A percentile compares a stretch with the other conserved stretches of the same genome.
Evolutionary conservation across 2,797 vertebrate species (phyloP).

Genomic region (Staurois parvus): DNA sequence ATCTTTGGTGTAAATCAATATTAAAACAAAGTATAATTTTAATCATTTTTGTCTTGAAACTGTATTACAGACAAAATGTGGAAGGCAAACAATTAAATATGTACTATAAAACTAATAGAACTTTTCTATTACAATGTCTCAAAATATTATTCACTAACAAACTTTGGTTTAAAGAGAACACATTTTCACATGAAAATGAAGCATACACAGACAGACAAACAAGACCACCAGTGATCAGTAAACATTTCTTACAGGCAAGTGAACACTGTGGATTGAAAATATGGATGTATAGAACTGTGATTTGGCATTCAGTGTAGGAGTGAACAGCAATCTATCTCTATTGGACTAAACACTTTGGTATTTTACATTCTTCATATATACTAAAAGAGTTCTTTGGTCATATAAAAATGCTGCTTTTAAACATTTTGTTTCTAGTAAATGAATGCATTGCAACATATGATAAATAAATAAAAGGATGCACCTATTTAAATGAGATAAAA

Average conservation of each 20-base stretch:
- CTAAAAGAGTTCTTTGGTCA: slow-evolving; percentile 60
- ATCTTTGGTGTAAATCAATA: slow-evolving; percentile 60
- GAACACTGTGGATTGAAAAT: slow-evolving; percentile 26
- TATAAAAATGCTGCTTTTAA: slow-evolving; percentile 33
- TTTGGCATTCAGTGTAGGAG: slow-evolving; percentile 47
- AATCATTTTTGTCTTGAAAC: slow-evolving; percentile 42
- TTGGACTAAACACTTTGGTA: slow-evolving; percentile 56
- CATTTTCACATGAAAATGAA: slow-evolving; percentile 57
- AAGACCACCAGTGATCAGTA: slow-evolving; percentile 53
- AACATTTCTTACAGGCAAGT: slow-evolving; percentile 41
- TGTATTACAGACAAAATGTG: slow-evolving; percentile 35
- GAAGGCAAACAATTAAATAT: slow-evolving; percentile 53
- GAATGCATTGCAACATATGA: slow-evolving; percentile 13
- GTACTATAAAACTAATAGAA: slow-evolving; percentile 59
- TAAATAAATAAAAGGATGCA: slow-evolving; percentile 35
- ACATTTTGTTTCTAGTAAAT: slow-evolving; percentile 29
- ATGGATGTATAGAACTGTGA: slow-evolving; percentile 37
- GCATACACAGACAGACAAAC: slow-evolving; percentile 38
- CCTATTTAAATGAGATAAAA: not conserved
- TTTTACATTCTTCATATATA: slow-evolving; percentile 48
- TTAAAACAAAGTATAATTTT: slow-evolving; percentile 46
- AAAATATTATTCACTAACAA: slow-evolving; percentile 59
- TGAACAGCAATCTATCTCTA: slow-evolving; percentile 40
- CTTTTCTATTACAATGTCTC: slow-evolving; percentile 54
- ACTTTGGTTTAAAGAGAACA: slow-evolving; percentile 61